Conservation (phyloP, 2,797 vertebrate genomes). For the Nasua narica region DNA sequence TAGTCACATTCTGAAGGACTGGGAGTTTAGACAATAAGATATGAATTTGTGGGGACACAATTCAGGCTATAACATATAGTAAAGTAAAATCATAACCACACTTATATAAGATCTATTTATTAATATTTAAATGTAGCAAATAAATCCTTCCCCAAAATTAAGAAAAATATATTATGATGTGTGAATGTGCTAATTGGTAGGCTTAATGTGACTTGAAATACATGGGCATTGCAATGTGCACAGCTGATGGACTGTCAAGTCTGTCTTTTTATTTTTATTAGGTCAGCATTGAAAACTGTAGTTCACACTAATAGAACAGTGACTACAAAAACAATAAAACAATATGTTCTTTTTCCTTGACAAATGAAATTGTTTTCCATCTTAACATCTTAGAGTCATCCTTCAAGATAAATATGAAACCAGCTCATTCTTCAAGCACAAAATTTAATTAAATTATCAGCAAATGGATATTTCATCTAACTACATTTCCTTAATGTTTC, state of each 20-base stretch:
- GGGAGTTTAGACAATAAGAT: neutral
- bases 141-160: neutral
- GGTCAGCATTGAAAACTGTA: neutral
- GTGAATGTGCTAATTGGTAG: neutral
- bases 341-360: neutral
- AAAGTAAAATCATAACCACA: neutral
- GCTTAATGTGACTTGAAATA: neutral
- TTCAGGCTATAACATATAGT: neutral
- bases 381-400: neutral
- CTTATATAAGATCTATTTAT: neutral
- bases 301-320: neutral
- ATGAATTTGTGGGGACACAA: neutral
- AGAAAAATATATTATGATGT: neutral
- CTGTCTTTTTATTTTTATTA: neutral
- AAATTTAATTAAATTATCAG: neutral
- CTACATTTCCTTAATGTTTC: neutral
- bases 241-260: neutral
- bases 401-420: neutral
- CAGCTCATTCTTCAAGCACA: neutral
- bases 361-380: neutral
- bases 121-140: neutral
- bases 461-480: neutral
- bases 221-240: neutral
- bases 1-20: neutral
- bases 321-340: neutral